Evolutionary conservation across 2,888 invertebrate species (phyloP), one percentile per base, ranked within the genome.

Genomic region (Mimas tiliae): DNA sequence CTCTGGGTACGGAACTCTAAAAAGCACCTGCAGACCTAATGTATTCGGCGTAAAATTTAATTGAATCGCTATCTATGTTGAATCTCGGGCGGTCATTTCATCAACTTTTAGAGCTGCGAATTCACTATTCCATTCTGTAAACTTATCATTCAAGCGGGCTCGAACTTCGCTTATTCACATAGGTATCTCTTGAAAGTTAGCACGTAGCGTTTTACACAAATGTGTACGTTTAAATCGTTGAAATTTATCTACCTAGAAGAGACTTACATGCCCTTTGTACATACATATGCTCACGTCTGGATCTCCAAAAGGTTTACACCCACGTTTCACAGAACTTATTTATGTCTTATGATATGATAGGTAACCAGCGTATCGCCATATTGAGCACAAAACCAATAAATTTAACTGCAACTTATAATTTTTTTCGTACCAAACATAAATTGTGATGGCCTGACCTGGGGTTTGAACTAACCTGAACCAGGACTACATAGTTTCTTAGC

Each of bases 161-260:
- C 82, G 74, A 87, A 89, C 83, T 88, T 88, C 80, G 82, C 84
- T 85, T 88, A 86, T 84, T 86, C 87, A 83, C 84, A 81, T 83
- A 88, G 86, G 87, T 89, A 89, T 85, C 87, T 88, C 87, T 86
- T 87, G 85, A 85, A 87, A 89, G 85, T 90, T 88, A 86, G 80
- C 85, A 87, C 86, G 85, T 87, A 86, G 83, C 87, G 84, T 88
- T 90, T 89, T 89, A 87, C 84, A 87, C 88, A 87, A 90, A 90
- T 88, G 85, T 88, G 87, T 88, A 86, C 86, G 86, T 89, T 89
- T 80, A 79, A 71, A 9, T 72, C 83, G 50, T 67, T 65, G 83
- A 82, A 66, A 78, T 84, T 84, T 64, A 80, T 69, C 9, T 64
- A 62, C n/a, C 86, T 87, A 63, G 85, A 88, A 79, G 72, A 14